Percentiles rank a stretch among this genome's conserved stretches.
Evolutionary conservation across 2,888 invertebrate species (phyloP).

Genomic region (Marronus borbonicus): DNA sequence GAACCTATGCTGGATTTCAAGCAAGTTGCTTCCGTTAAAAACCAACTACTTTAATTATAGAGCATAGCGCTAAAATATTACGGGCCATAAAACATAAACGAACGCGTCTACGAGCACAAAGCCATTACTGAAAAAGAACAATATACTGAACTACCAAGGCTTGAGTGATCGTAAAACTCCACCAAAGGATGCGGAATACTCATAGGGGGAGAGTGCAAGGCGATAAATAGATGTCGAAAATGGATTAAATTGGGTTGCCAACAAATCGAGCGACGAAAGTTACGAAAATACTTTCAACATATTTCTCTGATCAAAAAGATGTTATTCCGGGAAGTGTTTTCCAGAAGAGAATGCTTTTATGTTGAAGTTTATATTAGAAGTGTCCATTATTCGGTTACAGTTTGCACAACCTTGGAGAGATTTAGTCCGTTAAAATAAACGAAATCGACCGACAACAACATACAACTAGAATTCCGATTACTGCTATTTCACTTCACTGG

Average conservation of each 20-base stretch:
- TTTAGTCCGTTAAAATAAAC: too few species aligned
- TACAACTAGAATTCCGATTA: too few species aligned
- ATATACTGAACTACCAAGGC: background rate
- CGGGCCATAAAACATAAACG: slow-evolving; percentile 21
- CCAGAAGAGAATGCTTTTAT: too few species aligned
- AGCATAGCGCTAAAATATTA: slow-evolving; percentile 19
- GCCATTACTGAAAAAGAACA: background rate
- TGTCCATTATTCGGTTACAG: too few species aligned
- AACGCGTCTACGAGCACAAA: slow-evolving; percentile 20
- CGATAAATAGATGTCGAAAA: background rate
- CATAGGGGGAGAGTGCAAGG: background rate
- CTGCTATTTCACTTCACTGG: too few species aligned
- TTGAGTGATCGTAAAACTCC: slow-evolving; percentile 18
- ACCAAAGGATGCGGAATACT: background rate
- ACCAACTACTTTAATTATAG: slow-evolving; percentile 24
- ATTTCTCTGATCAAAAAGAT: too few species aligned
- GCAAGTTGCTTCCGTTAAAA: slow-evolving; percentile 25
- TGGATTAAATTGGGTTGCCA: background rate
- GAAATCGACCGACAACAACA: too few species aligned
- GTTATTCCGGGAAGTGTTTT: too few species aligned
- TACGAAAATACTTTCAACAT: too few species aligned
- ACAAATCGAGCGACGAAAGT: too few species aligned
- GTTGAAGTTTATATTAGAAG: too few species aligned
- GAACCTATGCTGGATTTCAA: slow-evolving; percentile 19
- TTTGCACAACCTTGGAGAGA: too few species aligned